Evolutionary conservation across 2,113 vertebrate genomes (phyloP), one percentile per base, ranked within the genome.

Genomic region (Chlorodrepanis virens): DNA sequence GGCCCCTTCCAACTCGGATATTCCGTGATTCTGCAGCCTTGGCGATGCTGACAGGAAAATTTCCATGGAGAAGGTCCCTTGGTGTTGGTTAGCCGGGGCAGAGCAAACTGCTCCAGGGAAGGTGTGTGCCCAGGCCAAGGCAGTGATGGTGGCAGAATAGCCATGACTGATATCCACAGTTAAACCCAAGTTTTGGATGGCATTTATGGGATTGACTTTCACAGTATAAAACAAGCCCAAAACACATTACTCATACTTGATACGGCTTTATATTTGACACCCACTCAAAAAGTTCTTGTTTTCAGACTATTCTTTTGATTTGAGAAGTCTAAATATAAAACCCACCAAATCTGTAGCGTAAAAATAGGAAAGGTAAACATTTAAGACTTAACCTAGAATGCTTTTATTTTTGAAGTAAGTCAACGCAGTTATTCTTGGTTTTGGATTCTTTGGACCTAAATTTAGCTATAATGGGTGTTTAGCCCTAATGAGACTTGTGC

Each of bases 71-170:
- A 29, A 70, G 8, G 12, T 35, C 5, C 28, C 40, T 2, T 18
- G 59, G 12, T n/a, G 11, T 33, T 12, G 65, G 49, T 19, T 31
- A 10, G 2, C 3, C 0, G 1, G 13, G 6, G 3, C 9, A 21
- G 42, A 23, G 21, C 40, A 28, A 33, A 4, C 21, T 12, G 9
- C 15, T 57, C 15, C 4, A 11, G 11, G 39, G 4, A 21, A 37
- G 20, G 40, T 1, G 11, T 10, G 50, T 11, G 5, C 17, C 17
- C n/a, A 13, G 67, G 16, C n/a, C 2, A 1, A 22, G 42, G 12
- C 3, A 11, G 5, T 6, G 16, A 6, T 20, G 40, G 35, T 20
- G 52, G 29, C 35, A 44, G 33, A 53, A 14, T 25, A 42, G 60
- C 25, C 12, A 5, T 16, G 44, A 60, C 10, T 14, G 52, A 15